Conservation (phyloP, 2,113 vertebrate species). For the Pseudonaja textilis region DNA sequence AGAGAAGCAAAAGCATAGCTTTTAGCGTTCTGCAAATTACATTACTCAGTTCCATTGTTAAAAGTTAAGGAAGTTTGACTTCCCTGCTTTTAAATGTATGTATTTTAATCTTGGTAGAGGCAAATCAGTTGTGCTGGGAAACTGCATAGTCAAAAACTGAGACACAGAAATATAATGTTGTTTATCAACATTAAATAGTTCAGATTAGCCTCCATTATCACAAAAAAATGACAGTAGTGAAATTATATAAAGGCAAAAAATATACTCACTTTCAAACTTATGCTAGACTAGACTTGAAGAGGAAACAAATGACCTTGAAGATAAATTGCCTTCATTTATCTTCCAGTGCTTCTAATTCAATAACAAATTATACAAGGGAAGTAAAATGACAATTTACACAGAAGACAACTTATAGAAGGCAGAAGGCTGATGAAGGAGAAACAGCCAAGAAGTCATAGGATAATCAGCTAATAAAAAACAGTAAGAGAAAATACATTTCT, state of each 20-base stretch:
- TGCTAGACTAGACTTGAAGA: neutral
- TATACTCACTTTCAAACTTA: neutral
- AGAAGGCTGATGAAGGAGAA: neutral
- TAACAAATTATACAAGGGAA: neutral
- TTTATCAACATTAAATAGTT: neutral
- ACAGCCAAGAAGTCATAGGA: neutral
- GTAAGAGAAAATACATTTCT: neutral
- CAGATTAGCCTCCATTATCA: neutral
- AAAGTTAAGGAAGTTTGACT: neutral
- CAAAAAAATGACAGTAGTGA: neutral
- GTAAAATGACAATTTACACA: neutral
- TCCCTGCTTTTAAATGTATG: neutral
- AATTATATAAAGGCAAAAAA: neutral
- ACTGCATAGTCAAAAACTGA: neutral
- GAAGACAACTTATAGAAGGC: neutral
- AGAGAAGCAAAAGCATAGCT: neutral
- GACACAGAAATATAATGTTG: neutral
- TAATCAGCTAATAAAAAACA: neutral
- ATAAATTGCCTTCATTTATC: neutral
- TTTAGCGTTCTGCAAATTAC: neutral
- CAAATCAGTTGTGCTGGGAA: neutral
- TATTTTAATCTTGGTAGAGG: neutral
- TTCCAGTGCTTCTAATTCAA: neutral
- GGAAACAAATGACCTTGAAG: neutral
- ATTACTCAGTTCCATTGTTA: neutral